These are phyloP conservation scores for Drosophila koepferae DNA, from an alignment of 2,888 invertebrate species.

Conservation along the genomic window DNA sequence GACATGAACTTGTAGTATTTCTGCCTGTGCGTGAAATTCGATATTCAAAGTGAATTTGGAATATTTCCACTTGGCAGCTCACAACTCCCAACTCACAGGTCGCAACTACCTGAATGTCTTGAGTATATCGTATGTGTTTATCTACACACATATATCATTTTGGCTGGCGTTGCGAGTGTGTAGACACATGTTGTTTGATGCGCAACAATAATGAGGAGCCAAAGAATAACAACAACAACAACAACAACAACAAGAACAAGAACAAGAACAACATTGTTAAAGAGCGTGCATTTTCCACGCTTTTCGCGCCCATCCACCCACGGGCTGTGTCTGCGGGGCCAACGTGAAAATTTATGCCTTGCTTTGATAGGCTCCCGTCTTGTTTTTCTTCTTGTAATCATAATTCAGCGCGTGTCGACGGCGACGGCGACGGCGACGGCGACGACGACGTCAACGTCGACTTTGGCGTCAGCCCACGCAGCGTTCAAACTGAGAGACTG, in stretches of 20 bases:
- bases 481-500: conserved; percentile 20
- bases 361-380: conserved; percentile 64
- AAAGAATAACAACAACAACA: conserved; percentile 10
- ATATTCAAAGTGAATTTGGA: conserved; percentile 12
- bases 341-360: conserved; percentile 65
- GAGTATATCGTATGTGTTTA: background rate
- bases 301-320: conserved; percentile 55
- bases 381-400: conserved; percentile 61
- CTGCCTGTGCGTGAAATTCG: conserved; percentile 1
- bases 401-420: conserved; percentile 72
- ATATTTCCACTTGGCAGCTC: conserved; percentile 11
- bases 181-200: conserved; percentile 26
- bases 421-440: conserved; percentile 15
- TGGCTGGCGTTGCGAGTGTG: conserved; percentile 15
- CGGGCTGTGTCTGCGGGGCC: conserved; percentile 33
- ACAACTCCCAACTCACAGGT: background rate
- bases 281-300: conserved; percentile 46
- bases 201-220: conserved; percentile 30
- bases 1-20: background rate
- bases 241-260: conserved; percentile 22
- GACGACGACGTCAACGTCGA: conserved; percentile 33
- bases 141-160: conserved; percentile 13
- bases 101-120: background rate
- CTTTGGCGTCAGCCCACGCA: conserved; percentile 50
- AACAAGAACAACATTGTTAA: conserved; percentile 33